Evolutionary conservation across 2,113 vertebrate genomes (phyloP).

Genomic region (Hippoglossus stenolepis): DNA sequence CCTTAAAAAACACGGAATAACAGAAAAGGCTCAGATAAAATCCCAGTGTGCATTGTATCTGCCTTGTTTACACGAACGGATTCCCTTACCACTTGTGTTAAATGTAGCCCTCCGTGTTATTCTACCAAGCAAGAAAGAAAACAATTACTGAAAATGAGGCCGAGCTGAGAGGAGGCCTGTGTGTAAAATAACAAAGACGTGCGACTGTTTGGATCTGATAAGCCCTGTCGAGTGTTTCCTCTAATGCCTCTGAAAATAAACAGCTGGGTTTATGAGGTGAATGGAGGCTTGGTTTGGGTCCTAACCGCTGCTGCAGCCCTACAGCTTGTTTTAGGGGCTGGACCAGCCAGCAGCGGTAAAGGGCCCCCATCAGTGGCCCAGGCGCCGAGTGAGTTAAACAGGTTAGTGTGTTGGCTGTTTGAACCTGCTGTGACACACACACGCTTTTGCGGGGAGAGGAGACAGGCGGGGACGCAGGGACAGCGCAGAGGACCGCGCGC

Average conservation of each 20-base stretch:
- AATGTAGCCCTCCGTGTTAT: slow-evolving; percentile 78
- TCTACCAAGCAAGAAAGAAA: slow-evolving; percentile 80
- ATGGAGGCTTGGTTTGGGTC: slow-evolving; percentile 78
- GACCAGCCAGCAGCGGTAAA: slow-evolving; percentile 56
- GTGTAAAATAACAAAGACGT: slow-evolving; percentile 81
- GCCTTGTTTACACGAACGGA: slow-evolving; percentile 75
- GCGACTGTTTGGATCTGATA: slow-evolving; percentile 82
- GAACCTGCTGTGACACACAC: slow-evolving; percentile 69
- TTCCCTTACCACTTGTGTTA: slow-evolving; percentile 78
- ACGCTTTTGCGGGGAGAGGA: slow-evolving; percentile 14
- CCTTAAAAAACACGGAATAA: slow-evolving; percentile 73
- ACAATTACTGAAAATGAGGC: slow-evolving; percentile 80
- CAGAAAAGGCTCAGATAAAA: slow-evolving; percentile 73
- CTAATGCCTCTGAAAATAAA: slow-evolving; percentile 84
- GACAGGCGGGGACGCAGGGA: slow-evolving; percentile 13
- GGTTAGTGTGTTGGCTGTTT: slow-evolving; percentile 74
- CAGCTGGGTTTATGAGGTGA: slow-evolving; percentile 74
- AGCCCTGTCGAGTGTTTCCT: slow-evolving; percentile 77
- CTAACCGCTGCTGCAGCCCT: slow-evolving; percentile 65
- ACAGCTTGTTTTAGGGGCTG: slow-evolving; percentile 78
- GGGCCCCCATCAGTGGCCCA: slow-evolving; percentile 71
- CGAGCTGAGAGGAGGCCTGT: slow-evolving; percentile 74
- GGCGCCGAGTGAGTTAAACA: slow-evolving; percentile 80
- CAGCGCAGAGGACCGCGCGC: slow-evolving; percentile 16
- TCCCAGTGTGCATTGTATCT: slow-evolving; percentile 80